Conservation (phyloP, 2,888 invertebrate species). For the Lutraria lutraria region DNA sequence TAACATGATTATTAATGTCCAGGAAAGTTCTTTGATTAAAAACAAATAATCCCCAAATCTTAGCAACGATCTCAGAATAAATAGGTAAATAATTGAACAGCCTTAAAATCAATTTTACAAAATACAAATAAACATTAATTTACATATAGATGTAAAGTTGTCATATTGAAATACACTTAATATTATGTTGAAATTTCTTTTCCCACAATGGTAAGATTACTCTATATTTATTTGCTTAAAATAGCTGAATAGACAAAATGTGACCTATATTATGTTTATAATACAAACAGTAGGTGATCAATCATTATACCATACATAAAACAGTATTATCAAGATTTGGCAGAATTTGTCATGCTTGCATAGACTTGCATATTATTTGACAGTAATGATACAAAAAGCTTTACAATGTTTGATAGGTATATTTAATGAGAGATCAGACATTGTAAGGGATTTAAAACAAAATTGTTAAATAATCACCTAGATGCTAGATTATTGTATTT, state of each 20-base stretch:
- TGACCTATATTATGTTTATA: slow-evolving; percentile 24
- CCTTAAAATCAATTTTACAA: no score
- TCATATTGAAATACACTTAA: not conserved
- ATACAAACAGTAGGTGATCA: slow-evolving; percentile 25
- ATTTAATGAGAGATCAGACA: not conserved
- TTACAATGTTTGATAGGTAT: not conserved
- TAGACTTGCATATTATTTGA: not conserved
- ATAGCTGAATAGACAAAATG: slow-evolving; percentile 10
- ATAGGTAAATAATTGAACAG: no score
- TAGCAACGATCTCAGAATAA: no score
- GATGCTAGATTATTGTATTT: not conserved
- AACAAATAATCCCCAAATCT: no score
- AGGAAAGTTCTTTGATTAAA: no score
- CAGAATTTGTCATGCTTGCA: slow-evolving; percentile 28
- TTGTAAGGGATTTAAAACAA: not conserved
- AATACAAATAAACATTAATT: no score
- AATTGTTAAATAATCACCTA: not conserved
- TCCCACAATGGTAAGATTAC: slow-evolving; percentile 34
- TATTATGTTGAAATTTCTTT: slow-evolving; percentile 5
- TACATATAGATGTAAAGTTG: no score
- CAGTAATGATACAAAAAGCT: slow-evolving; percentile 26
- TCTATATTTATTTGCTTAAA: slow-evolving; percentile 13
- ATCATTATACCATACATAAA: slow-evolving; percentile 27
- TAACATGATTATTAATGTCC: no score
- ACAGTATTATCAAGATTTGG: slow-evolving; percentile 37